phyloP scores from a whole-genome alignment of 2,113 vertebrate genomes.

The Perccottus glenii region DNA sequence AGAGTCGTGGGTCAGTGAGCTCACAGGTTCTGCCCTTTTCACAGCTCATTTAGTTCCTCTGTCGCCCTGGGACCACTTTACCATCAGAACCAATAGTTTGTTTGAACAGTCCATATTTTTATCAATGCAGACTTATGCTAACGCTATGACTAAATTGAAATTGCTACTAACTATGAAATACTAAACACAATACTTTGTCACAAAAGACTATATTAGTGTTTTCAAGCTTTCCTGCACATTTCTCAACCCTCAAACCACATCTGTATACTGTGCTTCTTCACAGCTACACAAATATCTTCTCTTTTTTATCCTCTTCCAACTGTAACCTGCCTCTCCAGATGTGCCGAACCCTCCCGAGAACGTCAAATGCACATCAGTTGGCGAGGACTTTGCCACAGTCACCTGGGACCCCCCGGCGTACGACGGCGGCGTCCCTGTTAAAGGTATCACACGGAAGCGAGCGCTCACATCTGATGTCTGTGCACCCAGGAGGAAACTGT shows the following conservation, averaged over 20 bases:
- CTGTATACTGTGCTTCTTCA: not conserved
- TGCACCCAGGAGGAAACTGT: conserved; percentile 24
- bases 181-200: too few species aligned
- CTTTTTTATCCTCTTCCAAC: conserved; percentile 11
- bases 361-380: conserved; percentile 83
- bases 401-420: conserved; percentile 86
- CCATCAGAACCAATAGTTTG: too few species aligned
- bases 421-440: conserved; percentile 85
- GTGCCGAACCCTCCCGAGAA: conserved; percentile 87
- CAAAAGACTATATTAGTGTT: too few species aligned
- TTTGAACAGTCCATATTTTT: too few species aligned
- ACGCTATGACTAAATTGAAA: too few species aligned
- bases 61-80: not conserved
- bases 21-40: not conserved
- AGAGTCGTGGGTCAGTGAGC: conserved; percentile 84
- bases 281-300: not conserved
- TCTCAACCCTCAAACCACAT: not conserved
- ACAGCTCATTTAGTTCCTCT: not conserved
- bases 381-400: conserved; percentile 84
- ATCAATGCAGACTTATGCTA: too few species aligned
- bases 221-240: not conserved
- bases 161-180: too few species aligned
- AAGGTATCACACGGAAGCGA: conserved; percentile 71
- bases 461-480: conserved; percentile 45
- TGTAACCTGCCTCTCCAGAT: conserved; percentile 75